Evolutionary conservation across 2,797 vertebrate species (phyloP).

Genomic region (Manis javanica): DNA sequence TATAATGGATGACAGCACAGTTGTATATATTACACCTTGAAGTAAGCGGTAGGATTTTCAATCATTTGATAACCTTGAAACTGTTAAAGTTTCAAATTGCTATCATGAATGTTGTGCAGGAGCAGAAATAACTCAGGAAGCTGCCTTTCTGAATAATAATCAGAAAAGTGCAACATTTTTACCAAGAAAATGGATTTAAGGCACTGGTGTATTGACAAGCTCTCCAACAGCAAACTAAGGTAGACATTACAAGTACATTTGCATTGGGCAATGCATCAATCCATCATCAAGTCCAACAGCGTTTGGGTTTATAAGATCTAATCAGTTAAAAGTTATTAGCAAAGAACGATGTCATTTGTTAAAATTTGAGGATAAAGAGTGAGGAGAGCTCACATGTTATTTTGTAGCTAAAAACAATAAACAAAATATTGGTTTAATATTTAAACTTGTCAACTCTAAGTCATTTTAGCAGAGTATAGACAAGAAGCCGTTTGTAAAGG

Average conservation of each 20-base stretch:
- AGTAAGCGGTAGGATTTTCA: constrained; percentile 89
- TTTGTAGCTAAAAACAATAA: constrained; percentile 51
- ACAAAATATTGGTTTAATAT: constrained; percentile 13
- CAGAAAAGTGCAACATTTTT: constrained; percentile 83
- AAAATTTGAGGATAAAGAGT: constrained; percentile 42
- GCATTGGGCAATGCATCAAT: constrained; percentile 80
- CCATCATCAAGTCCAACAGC: constrained; percentile 69
- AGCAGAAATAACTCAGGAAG: constrained; percentile 89
- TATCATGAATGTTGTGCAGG: constrained; percentile 90
- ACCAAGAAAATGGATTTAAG: constrained; percentile 80
- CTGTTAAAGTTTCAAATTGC: constrained; percentile 90
- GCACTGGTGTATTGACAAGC: constrained; percentile 77
- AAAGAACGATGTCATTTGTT: constrained; percentile 26
- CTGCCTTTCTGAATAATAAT: constrained; percentile 90
- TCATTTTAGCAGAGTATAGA: background rate
- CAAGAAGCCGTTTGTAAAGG: background rate
- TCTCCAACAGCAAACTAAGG: constrained; percentile 78
- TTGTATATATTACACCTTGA: constrained; percentile 90
- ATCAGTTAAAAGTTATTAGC: constrained; percentile 61
- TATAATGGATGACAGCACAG: constrained; percentile 87
- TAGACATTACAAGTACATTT: constrained; percentile 81
- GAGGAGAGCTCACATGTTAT: background rate
- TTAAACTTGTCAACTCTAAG: constrained; percentile 15
- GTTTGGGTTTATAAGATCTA: constrained; percentile 62
- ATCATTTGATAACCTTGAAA: constrained; percentile 92